phyloP scores from a whole-genome alignment of 2,888 invertebrate species.

The Agonopterix alstromeriana region DNA sequence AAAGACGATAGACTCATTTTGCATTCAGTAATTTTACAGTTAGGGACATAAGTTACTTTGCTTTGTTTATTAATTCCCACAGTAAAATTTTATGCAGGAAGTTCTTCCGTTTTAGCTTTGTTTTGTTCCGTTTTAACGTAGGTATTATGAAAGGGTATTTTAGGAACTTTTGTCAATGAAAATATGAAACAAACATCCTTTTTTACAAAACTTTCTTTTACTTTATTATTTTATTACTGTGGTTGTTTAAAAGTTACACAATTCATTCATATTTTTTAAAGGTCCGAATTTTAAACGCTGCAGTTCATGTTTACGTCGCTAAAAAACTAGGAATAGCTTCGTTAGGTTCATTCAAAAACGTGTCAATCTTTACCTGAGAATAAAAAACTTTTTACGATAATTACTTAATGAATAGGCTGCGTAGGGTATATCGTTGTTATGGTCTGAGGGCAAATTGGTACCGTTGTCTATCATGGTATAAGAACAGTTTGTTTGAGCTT shows the following conservation, averaged over 20 bases:
- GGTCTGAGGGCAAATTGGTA: constrained; percentile 25
- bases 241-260: background rate
- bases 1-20: too few species aligned
- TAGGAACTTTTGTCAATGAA: too few species aligned
- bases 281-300: background rate
- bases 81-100: too few species aligned
- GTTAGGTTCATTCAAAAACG: background rate
- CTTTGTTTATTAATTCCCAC: too few species aligned
- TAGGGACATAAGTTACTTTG: too few species aligned
- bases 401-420: constrained; percentile 41
- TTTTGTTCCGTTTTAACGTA: too few species aligned
- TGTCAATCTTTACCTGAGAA: constrained; percentile 36
- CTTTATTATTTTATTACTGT: background rate
- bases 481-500: constrained; percentile 21
- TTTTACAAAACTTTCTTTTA: constrained; percentile 8
- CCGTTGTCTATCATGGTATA: constrained; percentile 21
- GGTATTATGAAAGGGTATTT: too few species aligned
- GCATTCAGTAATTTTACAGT: too few species aligned
- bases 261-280: background rate
- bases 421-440: constrained; percentile 4
- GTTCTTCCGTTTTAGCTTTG: too few species aligned
- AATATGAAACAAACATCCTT: background rate
- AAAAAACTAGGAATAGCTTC: background rate
- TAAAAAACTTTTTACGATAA: constrained; percentile 32
- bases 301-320: background rate